Conservation (phyloP, 1,140 invertebrate species). For the Myzus persicae region DNA sequence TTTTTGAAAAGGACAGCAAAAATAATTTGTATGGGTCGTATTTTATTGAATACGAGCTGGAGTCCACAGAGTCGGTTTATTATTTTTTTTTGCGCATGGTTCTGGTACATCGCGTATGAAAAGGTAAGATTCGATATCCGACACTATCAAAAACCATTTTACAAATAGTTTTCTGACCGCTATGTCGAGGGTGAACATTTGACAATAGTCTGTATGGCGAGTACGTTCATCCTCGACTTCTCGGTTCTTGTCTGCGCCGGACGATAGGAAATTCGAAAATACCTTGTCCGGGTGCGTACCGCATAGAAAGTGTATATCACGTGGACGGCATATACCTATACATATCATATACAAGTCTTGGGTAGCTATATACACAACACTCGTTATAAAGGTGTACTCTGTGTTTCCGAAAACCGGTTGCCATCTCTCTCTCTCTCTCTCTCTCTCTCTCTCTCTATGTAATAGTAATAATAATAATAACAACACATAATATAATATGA, state of each 20-base stretch:
- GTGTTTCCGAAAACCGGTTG: constrained; percentile 48
- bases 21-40: neutral
- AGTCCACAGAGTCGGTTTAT: neutral
- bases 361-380: neutral
- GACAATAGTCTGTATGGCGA: neutral
- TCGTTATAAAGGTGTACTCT: neutral
- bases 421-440: too few species aligned
- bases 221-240: neutral
- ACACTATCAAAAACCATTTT: neutral
- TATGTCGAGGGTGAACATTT: neutral
- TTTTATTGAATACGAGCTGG: neutral
- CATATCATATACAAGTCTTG: neutral
- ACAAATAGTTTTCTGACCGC: neutral
- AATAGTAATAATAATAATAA: neutral
- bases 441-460: neutral
- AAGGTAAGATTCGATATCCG: neutral
- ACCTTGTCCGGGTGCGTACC: neutral
- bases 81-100: neutral
- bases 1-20: neutral
- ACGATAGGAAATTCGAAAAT: constrained; percentile 10
- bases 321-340: neutral
- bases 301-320: constrained; percentile 44
- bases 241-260: neutral
- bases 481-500: neutral
- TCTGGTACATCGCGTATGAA: neutral